Percentiles rank a stretch among this genome's conserved stretches.
Conservation (phyloP, 2,888 invertebrate genomes). For the Ophioninae sp. region DNA sequence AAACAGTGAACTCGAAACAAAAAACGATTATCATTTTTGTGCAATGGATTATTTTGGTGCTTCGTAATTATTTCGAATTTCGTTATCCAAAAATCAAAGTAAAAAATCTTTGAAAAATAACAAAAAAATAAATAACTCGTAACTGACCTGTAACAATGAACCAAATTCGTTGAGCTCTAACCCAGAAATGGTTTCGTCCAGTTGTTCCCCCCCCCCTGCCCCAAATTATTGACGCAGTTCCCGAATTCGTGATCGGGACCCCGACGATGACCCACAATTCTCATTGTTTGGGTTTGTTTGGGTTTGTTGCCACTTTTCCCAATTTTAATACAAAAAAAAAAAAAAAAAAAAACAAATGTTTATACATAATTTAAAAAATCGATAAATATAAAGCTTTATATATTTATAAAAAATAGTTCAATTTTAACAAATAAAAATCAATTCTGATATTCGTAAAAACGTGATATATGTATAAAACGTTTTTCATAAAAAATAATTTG, state of each 20-base stretch:
- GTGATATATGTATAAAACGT: no score
- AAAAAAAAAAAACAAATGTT: no score
- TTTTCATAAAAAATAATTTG: no score
- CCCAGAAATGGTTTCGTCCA: slow-evolving; percentile 16
- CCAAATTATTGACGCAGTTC: slow-evolving; percentile 5
- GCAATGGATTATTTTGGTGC: background rate
- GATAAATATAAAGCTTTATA: no score
- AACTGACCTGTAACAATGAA: background rate
- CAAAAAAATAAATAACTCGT: background rate
- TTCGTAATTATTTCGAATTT: background rate
- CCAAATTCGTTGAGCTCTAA: background rate
- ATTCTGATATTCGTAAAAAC: no score
- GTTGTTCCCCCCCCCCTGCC: background rate
- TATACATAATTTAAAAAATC: no score
- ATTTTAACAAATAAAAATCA: no score
- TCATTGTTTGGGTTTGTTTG: slow-evolving; percentile 36
- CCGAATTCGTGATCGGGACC: background rate
- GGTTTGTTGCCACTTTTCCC: no score
- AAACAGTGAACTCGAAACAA: slow-evolving; percentile 1
- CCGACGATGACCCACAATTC: slow-evolving; percentile 42
- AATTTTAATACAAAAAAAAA: slow-evolving; percentile 16
- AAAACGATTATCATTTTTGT: slow-evolving; percentile 3
- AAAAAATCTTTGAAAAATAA: background rate
- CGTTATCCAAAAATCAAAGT: background rate
- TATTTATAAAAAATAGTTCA: no score